Conservation (phyloP, 2,797 vertebrate genomes). For the Chelmon rostratus region DNA sequence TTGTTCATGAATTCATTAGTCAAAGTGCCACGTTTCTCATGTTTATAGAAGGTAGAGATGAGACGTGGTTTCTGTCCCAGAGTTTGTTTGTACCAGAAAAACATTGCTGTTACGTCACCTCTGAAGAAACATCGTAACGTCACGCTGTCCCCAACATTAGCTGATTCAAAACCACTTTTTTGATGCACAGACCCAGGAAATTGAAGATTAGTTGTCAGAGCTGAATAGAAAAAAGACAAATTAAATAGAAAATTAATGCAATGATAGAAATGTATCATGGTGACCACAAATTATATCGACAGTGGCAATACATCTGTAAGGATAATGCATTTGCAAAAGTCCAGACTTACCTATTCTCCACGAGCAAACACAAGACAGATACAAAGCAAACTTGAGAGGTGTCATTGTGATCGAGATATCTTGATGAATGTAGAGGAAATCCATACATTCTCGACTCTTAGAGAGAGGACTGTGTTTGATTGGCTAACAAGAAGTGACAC, state of each 20-base stretch:
- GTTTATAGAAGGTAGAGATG: constrained; percentile 29
- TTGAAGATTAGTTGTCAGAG: not conserved
- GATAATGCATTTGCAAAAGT: not conserved
- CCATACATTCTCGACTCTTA: not conserved
- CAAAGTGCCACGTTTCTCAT: not conserved
- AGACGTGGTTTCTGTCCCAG: constrained; percentile 40
- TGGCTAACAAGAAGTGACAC: constrained; percentile 35
- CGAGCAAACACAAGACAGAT: constrained; percentile 19
- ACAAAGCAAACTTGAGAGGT: constrained; percentile 23
- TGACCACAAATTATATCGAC: not conserved
- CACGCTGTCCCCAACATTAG: constrained; percentile 31
- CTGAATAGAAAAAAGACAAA: not conserved
- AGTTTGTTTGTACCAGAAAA: constrained; percentile 57
- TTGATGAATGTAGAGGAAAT: constrained; percentile 31
- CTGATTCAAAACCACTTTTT: constrained; percentile 11
- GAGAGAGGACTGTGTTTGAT: constrained; percentile 34
- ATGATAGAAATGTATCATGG: not conserved
- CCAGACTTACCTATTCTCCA: constrained; percentile 34
- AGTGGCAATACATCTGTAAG: not conserved
- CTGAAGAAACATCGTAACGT: constrained; percentile 50
- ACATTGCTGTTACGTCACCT: not conserved
- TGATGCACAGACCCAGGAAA: not conserved
- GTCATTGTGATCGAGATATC: constrained; percentile 26
- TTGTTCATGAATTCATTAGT: constrained; percentile 30
- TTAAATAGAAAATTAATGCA: not conserved